A percentile compares a stretch with the other conserved stretches of the same genome.
phyloP scores from a whole-genome alignment of 2,888 invertebrate genomes.

The Erebia epiphron region DNA sequence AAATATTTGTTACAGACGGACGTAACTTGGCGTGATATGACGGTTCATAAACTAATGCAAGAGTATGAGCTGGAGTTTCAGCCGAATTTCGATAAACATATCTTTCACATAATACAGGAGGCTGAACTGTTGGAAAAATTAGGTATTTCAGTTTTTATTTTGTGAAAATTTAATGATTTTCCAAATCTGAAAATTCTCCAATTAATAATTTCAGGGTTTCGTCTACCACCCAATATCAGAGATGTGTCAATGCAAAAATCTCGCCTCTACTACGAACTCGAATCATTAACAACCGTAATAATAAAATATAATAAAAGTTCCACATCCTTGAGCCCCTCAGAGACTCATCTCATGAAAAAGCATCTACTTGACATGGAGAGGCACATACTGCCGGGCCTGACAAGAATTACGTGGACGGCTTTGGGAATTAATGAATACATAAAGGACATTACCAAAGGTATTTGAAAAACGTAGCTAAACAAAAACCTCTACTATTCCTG shows the following conservation, averaged over 20 bases:
- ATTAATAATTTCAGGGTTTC: conserved; percentile 55
- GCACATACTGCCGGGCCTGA: conserved; percentile 90
- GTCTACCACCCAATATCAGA: conserved; percentile 73
- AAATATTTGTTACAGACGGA: conserved; percentile 56
- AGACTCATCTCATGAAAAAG: conserved; percentile 87
- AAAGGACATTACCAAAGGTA: conserved; percentile 73
- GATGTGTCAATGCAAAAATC: conserved; percentile 84
- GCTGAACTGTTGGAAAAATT: conserved; percentile 89
- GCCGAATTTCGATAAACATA: conserved; percentile 85
- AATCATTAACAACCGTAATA: conserved; percentile 83
- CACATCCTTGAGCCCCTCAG: conserved; percentile 86
- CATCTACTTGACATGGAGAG: conserved; percentile 88
- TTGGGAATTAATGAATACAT: conserved; percentile 90
- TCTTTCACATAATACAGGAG: conserved; percentile 88
- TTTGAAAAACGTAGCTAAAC: neutral
- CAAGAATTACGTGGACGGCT: conserved; percentile 93
- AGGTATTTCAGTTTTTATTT: conserved; percentile 65
- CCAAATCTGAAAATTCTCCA: neutral
- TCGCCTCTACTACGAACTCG: conserved; percentile 85
- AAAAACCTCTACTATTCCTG: neutral
- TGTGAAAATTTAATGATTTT: neutral
- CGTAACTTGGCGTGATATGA: conserved; percentile 87
- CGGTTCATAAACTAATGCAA: conserved; percentile 85
- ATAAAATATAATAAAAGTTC: conserved; percentile 85
- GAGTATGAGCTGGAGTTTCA: conserved; percentile 86